phyloP scores from a whole-genome alignment of 2,888 invertebrate species.

The Drosophila neotestacea region DNA sequence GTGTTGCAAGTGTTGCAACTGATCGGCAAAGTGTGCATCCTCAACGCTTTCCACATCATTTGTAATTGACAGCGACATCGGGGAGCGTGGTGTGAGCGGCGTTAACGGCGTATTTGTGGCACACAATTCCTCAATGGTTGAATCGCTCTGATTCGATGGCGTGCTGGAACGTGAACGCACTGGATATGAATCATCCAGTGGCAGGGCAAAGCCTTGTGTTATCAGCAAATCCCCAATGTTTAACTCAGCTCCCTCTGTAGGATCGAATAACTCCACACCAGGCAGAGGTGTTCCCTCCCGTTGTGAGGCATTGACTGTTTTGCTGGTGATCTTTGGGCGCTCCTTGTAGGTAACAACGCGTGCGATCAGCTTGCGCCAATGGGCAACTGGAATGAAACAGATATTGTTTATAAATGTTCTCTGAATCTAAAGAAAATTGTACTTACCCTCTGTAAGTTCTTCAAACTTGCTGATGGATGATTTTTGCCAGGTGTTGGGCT shows the following conservation, averaged over 20 bases:
- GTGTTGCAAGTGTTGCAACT: conserved; percentile 71
- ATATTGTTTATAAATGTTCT: neutral
- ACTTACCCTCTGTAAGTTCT: conserved; percentile 88
- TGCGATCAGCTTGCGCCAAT: conserved; percentile 93
- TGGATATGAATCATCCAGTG: conserved; percentile 73
- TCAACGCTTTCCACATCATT: conserved; percentile 64
- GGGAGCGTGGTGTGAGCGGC: conserved; percentile 63
- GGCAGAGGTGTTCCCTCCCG: conserved; percentile 91
- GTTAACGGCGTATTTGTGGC: conserved; percentile 53
- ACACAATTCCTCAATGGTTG: conserved; percentile 70
- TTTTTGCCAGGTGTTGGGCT: conserved; percentile 87
- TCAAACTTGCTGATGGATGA: conserved; percentile 89
- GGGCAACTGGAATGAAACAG: conserved; percentile 86
- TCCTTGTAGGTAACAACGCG: conserved; percentile 91
- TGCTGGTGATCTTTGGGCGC: conserved; percentile 83
- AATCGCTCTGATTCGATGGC: conserved; percentile 67
- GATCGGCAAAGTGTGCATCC: conserved; percentile 71
- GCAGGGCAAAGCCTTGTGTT: conserved; percentile 81
- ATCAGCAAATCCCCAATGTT: conserved; percentile 83
- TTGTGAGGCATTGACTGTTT: conserved; percentile 53
- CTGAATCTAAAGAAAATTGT: no score
- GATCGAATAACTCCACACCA: conserved; percentile 91
- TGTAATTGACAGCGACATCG: conserved; percentile 60
- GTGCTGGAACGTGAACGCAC: conserved; percentile 70
- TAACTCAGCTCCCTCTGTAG: conserved; percentile 86